Evolutionary conservation across 2,797 vertebrate species (phyloP), one percentile per base, ranked within the genome.

Genomic region (Typhlichthys subterraneus): DNA sequence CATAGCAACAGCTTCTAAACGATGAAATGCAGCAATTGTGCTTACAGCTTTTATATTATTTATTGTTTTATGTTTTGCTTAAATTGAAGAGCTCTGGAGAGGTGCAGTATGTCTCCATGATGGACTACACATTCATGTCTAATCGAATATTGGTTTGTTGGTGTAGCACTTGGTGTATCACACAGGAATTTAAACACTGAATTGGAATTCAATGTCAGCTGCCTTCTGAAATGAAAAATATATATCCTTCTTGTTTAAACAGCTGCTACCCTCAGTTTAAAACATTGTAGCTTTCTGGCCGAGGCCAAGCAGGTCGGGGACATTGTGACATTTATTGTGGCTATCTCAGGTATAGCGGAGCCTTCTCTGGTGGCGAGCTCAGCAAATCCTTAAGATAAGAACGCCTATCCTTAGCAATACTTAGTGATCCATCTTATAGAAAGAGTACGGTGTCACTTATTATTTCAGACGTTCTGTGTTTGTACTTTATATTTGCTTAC

Each of bases 261-360:
- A 65, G 59, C 54, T 61, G 73, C 67, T n/a, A 49, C 11, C n/a
- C 55, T 23, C 60, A 72, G 57, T 72, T 56, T 58, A 51, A 69
- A 75, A 70, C 13, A 75, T 80, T 58, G 55, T 5, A 50, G 23
- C 23, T 3, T 23, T 3, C 23, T 23, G 23, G 3, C 57, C 45
- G 62, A 65, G 66, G 74, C 65, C 56, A 64, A 64, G 65, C 3
- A 56, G 83, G 83, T 85, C 70, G 1, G 76, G 80, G 57, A 48
- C 52, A 74, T 76, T 68, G 77, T 69, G 70, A 66, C 70, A 68
- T 64, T 67, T 61, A 67, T 66, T 54, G 81, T 52, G 67, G 59
- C 69, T 82, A 80, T 82, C 81, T 81, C 58, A 77, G 69, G 77
- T 83, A 72, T 31, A 66, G 12, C 13, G 5, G 5, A 1, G 52